Conservation (phyloP, 2,797 vertebrate species). For the Heliangelus exortis region DNA sequence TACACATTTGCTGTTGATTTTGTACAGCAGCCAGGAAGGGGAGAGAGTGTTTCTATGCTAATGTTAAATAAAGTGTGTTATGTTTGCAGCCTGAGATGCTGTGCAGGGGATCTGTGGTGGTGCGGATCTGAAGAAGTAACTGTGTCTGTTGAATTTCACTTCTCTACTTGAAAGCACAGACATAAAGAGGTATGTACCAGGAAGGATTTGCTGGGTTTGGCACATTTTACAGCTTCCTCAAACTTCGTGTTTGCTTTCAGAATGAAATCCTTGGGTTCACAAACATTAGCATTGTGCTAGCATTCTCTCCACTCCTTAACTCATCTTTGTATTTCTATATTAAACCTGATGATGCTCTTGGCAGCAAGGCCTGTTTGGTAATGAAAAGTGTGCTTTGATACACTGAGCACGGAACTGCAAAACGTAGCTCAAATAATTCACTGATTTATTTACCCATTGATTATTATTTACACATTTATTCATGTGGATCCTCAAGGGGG, state of each 20-base stretch:
- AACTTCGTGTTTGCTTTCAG: neutral
- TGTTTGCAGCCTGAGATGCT: neutral
- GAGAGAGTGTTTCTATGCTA: neutral
- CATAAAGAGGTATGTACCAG: neutral
- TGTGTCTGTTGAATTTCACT: neutral
- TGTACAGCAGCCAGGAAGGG: neutral
- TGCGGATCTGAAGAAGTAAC: neutral
- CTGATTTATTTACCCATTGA: neutral
- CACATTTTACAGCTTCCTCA: neutral
- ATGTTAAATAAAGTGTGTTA: neutral
- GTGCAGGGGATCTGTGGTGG: accelerated
- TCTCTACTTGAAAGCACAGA: neutral
- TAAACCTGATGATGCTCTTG: neutral
- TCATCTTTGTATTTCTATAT: neutral
- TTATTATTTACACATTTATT: neutral
- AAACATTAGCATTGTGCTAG: slow-evolving; percentile 24
- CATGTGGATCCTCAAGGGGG: neutral
- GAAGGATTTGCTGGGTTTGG: slow-evolving; percentile 2
- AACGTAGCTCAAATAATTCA: accelerated
- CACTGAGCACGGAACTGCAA: neutral
- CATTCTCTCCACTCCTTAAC: neutral
- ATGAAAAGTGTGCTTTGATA: neutral
- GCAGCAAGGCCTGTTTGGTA: neutral
- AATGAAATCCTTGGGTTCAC: neutral
- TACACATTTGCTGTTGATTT: neutral